Conservation (phyloP, 35 echinoderm and acorn worm species). For the Nesometra sesokonis region DNA sequence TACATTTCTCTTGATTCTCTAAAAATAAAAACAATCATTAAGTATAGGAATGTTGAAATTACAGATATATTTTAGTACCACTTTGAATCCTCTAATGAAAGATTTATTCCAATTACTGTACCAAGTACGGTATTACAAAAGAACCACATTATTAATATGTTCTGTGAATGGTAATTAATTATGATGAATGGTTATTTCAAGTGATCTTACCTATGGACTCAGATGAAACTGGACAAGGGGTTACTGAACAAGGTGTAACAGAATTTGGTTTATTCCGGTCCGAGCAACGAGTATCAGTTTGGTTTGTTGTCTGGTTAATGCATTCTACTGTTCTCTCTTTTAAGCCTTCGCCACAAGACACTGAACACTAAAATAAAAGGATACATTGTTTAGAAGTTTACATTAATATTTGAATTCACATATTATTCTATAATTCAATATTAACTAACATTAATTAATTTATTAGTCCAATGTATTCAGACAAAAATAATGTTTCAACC, state of each 20-base stretch:
- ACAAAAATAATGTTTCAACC: neutral
- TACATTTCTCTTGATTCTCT: neutral
- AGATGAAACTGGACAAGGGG: neutral
- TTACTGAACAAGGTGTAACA: constrained; percentile 1
- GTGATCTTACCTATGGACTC: neutral
- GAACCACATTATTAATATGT: too few species aligned
- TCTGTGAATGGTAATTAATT: too few species aligned
- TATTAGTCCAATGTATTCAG: too few species aligned
- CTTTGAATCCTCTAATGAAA: too few species aligned
- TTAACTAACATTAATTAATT: too few species aligned
- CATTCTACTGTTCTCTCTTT: constrained; percentile 28
- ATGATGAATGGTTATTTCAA: neutral
- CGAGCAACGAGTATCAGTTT: constrained; percentile 12
- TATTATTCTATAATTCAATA: too few species aligned
- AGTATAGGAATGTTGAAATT: too few species aligned
- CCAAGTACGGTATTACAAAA: too few species aligned
- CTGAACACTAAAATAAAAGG: constrained; percentile 20
- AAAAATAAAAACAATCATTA: neutral
- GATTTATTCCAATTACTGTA: too few species aligned
- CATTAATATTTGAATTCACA: neutral
- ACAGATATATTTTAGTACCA: too few species aligned
- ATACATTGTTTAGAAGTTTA: neutral
- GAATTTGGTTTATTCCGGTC: constrained; percentile 4
- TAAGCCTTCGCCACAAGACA: constrained; percentile 33
- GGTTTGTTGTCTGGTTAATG: neutral